These are phyloP conservation scores for Apostichopus leukothele DNA, from an alignment of 53 echinoderm and acorn worm species.

Conservation along the genomic window DNA sequence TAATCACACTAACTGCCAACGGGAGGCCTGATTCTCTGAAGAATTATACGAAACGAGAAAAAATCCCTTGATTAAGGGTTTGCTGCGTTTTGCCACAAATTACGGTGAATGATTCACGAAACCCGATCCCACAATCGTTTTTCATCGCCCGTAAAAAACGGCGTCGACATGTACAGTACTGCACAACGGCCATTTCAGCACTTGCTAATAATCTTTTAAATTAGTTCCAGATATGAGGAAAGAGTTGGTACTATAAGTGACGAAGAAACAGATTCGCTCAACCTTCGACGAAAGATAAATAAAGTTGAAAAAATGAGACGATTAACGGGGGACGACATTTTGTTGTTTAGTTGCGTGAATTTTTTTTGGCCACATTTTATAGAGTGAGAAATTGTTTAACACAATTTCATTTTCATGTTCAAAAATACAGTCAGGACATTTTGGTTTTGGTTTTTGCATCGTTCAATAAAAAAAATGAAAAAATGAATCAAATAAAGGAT, in stretches of 20 bases:
- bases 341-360: too few relatives aligned
- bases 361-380: too few relatives aligned
- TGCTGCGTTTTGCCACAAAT: slow-evolving; percentile 46
- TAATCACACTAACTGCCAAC: slow-evolving; percentile 44
- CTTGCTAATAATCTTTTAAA: slow-evolving; percentile 3
- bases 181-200: slow-evolving; percentile 20
- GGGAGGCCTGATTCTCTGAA: slow-evolving; percentile 41
- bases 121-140: slow-evolving; percentile 27
- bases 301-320: too few relatives aligned
- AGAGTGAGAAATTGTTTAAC: too few relatives aligned
- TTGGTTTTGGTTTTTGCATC: too few relatives aligned
- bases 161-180: slow-evolving; percentile 16
- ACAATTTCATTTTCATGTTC: too few relatives aligned
- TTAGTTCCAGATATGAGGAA: not conserved
- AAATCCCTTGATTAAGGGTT: slow-evolving; percentile 33
- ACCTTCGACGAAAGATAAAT: too few relatives aligned
- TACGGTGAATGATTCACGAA: slow-evolving; percentile 40
- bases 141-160: slow-evolving; percentile 32
- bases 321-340: too few relatives aligned
- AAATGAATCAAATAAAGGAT: too few relatives aligned
- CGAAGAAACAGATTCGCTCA: not conserved
- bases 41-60: slow-evolving; percentile 29
- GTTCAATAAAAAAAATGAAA: too few relatives aligned
- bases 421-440: too few relatives aligned
- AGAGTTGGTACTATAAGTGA: not conserved